Percentiles rank a stretch among this genome's conserved stretches.
Evolutionary conservation across 2,797 vertebrate genomes (phyloP).

Genomic region (Lophotriccus pileatus): DNA sequence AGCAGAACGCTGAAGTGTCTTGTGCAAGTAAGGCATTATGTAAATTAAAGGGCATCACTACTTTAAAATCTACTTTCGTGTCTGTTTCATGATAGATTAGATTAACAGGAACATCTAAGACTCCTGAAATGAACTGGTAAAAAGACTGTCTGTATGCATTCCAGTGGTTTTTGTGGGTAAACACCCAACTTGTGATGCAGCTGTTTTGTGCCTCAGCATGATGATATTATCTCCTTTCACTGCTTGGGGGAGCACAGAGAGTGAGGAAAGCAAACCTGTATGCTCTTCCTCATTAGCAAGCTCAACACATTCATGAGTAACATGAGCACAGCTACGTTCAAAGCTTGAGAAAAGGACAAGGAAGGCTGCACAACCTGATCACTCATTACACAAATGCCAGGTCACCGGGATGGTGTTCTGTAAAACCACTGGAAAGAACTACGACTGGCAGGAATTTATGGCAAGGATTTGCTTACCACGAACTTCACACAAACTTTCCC

Average conservation of each 20-base stretch:
- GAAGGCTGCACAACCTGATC: neutral
- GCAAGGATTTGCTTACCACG: neutral
- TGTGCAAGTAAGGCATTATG: neutral
- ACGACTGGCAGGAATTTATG: neutral
- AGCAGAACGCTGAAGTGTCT: neutral
- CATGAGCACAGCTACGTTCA: neutral
- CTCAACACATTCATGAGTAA: neutral
- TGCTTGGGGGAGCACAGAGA: neutral
- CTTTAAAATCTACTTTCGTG: neutral
- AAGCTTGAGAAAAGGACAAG: neutral
- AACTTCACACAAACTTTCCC: neutral
- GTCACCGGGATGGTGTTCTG: rapidly evolving
- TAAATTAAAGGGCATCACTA: neutral
- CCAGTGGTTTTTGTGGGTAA: neutral
- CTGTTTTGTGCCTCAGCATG: neutral
- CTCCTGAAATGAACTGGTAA: neutral
- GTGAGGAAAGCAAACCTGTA: neutral
- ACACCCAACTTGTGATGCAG: neutral
- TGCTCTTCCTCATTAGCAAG: neutral
- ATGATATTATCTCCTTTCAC: neutral
- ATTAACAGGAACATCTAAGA: neutral
- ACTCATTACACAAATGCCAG: neutral
- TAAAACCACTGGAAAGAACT: neutral
- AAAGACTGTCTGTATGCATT: neutral
- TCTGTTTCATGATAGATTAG: neutral